Evolutionary conservation across 2,113 vertebrate species (phyloP).

Genomic region (Brachypteracias leptosomus): DNA sequence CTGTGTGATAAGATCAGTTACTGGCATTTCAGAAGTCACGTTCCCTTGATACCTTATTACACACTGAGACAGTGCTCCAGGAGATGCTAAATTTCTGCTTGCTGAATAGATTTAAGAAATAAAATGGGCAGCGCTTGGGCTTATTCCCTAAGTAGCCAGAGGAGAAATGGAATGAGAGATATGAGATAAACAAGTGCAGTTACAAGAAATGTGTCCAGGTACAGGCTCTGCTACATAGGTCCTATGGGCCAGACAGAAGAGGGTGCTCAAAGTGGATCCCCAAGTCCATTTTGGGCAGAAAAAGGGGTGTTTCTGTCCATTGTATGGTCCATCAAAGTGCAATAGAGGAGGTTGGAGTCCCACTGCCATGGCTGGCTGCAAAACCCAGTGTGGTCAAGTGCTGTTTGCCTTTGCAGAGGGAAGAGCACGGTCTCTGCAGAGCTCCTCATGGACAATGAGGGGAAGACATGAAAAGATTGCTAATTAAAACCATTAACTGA

Average conservation of each 20-base stretch:
- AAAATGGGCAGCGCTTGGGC: not conserved
- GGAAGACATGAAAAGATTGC: not conserved
- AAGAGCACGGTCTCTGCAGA: not conserved
- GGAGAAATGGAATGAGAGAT: not conserved
- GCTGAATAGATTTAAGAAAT: not conserved
- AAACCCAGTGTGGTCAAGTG: not conserved
- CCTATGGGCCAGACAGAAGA: not conserved
- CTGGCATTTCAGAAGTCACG: not conserved
- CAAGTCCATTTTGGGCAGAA: not conserved
- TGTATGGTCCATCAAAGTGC: not conserved
- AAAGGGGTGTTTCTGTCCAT: not conserved
- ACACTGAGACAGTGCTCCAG: not conserved
- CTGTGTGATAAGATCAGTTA: not conserved
- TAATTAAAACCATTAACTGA: slow-evolving; percentile 32
- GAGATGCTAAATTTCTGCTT: not conserved
- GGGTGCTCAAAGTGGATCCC: not conserved
- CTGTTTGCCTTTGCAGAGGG: not conserved
- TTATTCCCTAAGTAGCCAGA: not conserved
- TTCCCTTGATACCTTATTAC: not conserved
- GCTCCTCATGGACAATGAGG: not conserved
- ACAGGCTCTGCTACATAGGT: not conserved
- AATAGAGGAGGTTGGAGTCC: not conserved
- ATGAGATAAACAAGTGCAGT: not conserved
- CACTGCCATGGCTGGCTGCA: not conserved
- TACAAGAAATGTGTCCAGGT: not conserved